A percentile compares a stretch with the other conserved stretches of the same genome.
These are phyloP conservation scores for Pyrrhia umbra DNA, from an alignment of 2,888 invertebrate species.

Conservation along the genomic window DNA sequence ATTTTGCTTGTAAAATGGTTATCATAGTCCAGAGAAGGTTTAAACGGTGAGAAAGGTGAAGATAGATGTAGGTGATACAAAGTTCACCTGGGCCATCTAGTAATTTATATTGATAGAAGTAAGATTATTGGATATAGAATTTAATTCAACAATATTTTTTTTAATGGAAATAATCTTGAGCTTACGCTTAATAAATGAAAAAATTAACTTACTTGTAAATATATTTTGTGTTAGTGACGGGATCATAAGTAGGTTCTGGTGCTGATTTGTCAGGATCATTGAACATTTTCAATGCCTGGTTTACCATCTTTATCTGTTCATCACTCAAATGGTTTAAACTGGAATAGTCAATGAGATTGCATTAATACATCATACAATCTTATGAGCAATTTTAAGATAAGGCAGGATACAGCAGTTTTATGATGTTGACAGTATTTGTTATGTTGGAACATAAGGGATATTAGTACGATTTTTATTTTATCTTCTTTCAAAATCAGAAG, in stretches of 20 bases:
- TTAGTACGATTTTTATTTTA: neutral
- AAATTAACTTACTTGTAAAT: conserved; percentile 83
- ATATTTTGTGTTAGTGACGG: conserved; percentile 82
- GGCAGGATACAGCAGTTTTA: neutral
- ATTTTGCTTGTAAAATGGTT: too few relatives aligned
- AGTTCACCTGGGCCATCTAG: too few relatives aligned
- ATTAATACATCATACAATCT: conserved; percentile 6
- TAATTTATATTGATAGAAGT: too few relatives aligned
- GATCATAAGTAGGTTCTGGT: conserved; percentile 82
- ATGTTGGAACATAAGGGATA: neutral
- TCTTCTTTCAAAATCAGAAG: too few relatives aligned
- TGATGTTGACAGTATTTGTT: neutral
- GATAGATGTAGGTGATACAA: too few relatives aligned
- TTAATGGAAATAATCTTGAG: too few relatives aligned
- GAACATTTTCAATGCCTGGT: conserved; percentile 83
- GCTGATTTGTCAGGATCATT: conserved; percentile 78
- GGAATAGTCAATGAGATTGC: conserved; percentile 55
- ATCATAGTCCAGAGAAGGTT: too few relatives aligned
- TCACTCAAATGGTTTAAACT: conserved; percentile 83
- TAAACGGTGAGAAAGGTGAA: too few relatives aligned
- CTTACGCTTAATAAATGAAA: too few relatives aligned
- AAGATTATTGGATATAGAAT: too few relatives aligned
- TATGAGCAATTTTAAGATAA: neutral
- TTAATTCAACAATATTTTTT: too few relatives aligned
- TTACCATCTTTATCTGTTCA: conserved; percentile 85